Base-by-base conservation (phyloP, 2,797 vertebrate genomes). In the Lagothrix lagotricha region DNA sequence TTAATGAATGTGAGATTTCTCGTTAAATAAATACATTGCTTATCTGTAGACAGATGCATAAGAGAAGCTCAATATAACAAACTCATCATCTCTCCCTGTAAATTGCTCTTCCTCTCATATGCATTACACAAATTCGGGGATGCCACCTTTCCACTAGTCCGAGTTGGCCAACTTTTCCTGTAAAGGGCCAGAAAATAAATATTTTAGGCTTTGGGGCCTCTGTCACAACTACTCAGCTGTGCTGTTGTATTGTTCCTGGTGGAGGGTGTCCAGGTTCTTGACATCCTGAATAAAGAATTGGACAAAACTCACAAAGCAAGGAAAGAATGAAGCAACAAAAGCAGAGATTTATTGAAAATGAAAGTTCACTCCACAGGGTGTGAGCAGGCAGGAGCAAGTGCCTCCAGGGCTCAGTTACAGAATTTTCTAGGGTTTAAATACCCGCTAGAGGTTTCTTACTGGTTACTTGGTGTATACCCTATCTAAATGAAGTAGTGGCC, bases 1-100 rank as follows among this genome's bases (percentile, higher is more conserved):
- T 88, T 81, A 93, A 80, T 88, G 84, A 96, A 86, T 77, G 92
- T 13, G 30, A 82, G 26, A 96, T 52, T 81, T 90, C 64, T 90
- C 52, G 15, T 76, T 93, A 72, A 90, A 88, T 26, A 81, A 90
- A 76, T 36, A 17, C 22, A 81, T 36, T 67, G 77, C 2, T 70
- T 11, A 30, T 36, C 61, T 76, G 14, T 54, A 81, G 28, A 81
- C 5, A 79, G 12, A 67, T 7, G 10, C 11, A 5, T 41, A 87
- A 87, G 44, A 88, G 57, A 93, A 93, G 7, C 41, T 57, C 73
- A 83, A 28, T 14, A 13, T 7, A 61, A 90, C 77, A 91, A 90
- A 81, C 19, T 17, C 52, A 41, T 17, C 58, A 36, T 79, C 72
- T 92, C 80, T 82, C 33, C 44, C 76, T 76, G 12, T 17, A 54